Base-by-base conservation (phyloP, 1,140 invertebrate genomes). In the Lysiphlebus fabarum region DNA sequence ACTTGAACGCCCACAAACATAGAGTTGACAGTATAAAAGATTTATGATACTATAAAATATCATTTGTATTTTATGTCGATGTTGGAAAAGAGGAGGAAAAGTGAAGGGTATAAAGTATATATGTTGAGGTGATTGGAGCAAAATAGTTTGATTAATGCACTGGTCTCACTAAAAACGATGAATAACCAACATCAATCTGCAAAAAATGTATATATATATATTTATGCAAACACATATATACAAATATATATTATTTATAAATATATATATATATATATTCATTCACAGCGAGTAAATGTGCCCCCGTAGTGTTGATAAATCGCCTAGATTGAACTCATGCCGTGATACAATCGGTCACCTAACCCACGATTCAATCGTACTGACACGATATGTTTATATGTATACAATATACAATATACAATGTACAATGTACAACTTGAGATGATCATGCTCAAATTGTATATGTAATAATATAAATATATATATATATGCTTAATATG, bases 1-100 rank as follows among this genome's bases (percentile, higher is more conserved):
- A 49, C 43, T 61, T 65, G 64, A 65, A 68, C 69, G 68, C 70
- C 68, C 70, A 70, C 67, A 65, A 59, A 54, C 61, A 53, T 61
- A 66, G 68, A 68, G 57, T 65, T 74, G 74, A 75, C 71, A 76
- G 70, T 67, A 61, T 62, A 62, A 65, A 74, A 73, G 69, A 78
- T 78, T 78, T 78, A 78, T 73, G 68, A 68, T 60, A 70, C 72
- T 72, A 77, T 78, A 78, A 77, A 78, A 77, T 78, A 78, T 77
- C 75, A 78, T 78, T 78, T 77, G 75, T 77, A 78, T 77, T 76
- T 74, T 69, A 71, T 71, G 71, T 75, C 69, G 70, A 67, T 70
- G 70, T 67, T 26, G 17, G 17, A 26, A 26, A 67, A 66, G 67
- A 63, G 67, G 49, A 37, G 47, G 47, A 26, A 26, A 26, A 26